Evolutionary conservation across 1,140 invertebrate species (phyloP), one percentile per base, ranked within the genome.

Genomic region (Penaeus japonicus): DNA sequence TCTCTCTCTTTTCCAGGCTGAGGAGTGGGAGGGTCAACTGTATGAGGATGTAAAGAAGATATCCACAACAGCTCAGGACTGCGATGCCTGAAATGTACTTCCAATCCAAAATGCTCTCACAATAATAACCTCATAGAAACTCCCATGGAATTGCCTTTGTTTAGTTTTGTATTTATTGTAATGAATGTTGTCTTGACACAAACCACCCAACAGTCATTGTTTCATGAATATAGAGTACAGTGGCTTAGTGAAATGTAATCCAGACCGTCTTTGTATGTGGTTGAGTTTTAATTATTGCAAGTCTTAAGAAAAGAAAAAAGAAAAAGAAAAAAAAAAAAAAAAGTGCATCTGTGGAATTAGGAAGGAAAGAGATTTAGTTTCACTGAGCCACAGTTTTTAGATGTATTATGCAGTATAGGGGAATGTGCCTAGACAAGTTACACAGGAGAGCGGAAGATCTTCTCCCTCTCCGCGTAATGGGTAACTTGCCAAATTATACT

Each of bases 81-180:
- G 32, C 70, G 62, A 84, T 84, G 83, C 83, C 83, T 84, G 83
- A 84, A 75, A 73, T 30, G 65, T 75, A 84, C 83, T 84, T 84
- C 83, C 83, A 84, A 70, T 84, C n/a, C 55, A 73, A 84, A 84
- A 75, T 84, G 83, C 83, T 84, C 83, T 84, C 47, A n/a, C n/a
- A n/a, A n/a, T n/a, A 15, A 47, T 47, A 84, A 84, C 65, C 83
- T 84, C 53, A 84, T 30, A 84, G 65, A 84, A 84, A 75, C 65
- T 84, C 65, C 83, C 47, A 55, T 79, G 83, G 70, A 54, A 54
- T 75, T 73, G 39, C 83, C 65, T 84, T 84, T 47, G 70, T 30
- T 84, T 84, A 10, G 24, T 79, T 79, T 84, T 84, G 39, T 73
- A 75, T 75, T 84, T 75, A 75, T 84, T 20, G 39, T 79, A n/a